A percentile compares a stretch with the other conserved stretches of the same genome.
Evolutionary conservation across 2,113 vertebrate species (phyloP).

Genomic region (Pyxicephalus adspersus): DNA sequence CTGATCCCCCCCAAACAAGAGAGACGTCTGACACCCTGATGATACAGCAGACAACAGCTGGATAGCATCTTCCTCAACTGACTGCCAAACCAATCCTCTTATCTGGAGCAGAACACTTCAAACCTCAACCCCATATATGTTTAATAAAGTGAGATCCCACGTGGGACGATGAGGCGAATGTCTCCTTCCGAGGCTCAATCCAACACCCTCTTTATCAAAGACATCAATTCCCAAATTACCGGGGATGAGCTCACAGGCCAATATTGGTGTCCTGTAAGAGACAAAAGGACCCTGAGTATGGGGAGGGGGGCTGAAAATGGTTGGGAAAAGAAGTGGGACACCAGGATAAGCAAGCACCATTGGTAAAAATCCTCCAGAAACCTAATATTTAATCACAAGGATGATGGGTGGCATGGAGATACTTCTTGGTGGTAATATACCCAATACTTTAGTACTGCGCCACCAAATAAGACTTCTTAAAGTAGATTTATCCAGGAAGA

Average conservation of each 20-base stretch:
- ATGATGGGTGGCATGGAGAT: too few species aligned
- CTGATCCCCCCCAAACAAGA: not conserved
- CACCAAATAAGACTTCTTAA: too few species aligned
- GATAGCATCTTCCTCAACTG: not conserved
- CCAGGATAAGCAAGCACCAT: too few species aligned
- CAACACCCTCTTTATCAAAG: not conserved
- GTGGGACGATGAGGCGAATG: not conserved
- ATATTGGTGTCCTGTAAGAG: too few species aligned
- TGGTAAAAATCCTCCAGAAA: too few species aligned
- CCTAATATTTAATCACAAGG: too few species aligned
- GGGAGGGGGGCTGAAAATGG: too few species aligned
- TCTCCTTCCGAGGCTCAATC: not conserved
- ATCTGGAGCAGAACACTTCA: constrained; percentile 16
- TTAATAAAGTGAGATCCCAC: constrained; percentile 15
- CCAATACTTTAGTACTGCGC: too few species aligned
- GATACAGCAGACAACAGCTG: constrained; percentile 16
- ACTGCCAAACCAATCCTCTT: constrained; percentile 17
- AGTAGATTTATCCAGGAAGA: too few species aligned
- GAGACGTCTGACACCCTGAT: constrained; percentile 1
- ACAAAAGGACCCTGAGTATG: too few species aligned
- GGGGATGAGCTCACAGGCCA: not conserved
- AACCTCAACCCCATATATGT: constrained; percentile 3
- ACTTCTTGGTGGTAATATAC: too few species aligned
- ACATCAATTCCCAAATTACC: not conserved
- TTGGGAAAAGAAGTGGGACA: too few species aligned